Percentiles rank a stretch among this genome's conserved stretches.
These are phyloP conservation scores for Platichthys flesus DNA, from an alignment of 2,113 vertebrate species.

Conservation along the genomic window DNA sequence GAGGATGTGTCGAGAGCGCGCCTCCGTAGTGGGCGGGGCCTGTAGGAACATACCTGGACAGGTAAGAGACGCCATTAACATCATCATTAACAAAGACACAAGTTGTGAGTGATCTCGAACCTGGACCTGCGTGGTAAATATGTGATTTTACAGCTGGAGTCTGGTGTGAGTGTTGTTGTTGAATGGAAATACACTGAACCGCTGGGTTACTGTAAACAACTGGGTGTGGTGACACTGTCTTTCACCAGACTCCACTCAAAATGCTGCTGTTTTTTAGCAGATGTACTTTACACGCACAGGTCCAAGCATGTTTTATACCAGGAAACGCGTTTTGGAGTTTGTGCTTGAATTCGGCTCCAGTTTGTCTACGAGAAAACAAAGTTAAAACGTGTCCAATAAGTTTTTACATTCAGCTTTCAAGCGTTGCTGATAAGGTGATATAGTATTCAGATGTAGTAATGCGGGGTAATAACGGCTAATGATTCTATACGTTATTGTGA, in stretches of 20 bases:
- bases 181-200: neutral
- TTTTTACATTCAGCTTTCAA: too few relatives aligned
- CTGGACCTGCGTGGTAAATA: neutral
- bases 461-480: too few relatives aligned
- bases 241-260: neutral
- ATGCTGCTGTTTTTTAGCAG: neutral
- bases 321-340: neutral
- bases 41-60: slow-evolving; percentile 32
- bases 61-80: neutral
- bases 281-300: rapidly evolving
- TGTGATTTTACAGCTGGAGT: neutral
- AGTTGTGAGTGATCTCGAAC: neutral
- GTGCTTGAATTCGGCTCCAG: neutral
- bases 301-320: neutral
- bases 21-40: slow-evolving; percentile 32
- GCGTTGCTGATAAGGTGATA: too few relatives aligned
- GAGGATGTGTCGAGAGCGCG: neutral
- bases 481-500: too few relatives aligned
- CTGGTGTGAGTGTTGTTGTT: neutral
- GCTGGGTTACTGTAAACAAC: neutral
- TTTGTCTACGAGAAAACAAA: rapidly evolving
- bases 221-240: neutral
- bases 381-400: neutral
- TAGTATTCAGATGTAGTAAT: too few relatives aligned
- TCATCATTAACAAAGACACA: neutral